Base-by-base conservation (phyloP, 2,113 vertebrate genomes). In the Cepphus grylle region DNA sequence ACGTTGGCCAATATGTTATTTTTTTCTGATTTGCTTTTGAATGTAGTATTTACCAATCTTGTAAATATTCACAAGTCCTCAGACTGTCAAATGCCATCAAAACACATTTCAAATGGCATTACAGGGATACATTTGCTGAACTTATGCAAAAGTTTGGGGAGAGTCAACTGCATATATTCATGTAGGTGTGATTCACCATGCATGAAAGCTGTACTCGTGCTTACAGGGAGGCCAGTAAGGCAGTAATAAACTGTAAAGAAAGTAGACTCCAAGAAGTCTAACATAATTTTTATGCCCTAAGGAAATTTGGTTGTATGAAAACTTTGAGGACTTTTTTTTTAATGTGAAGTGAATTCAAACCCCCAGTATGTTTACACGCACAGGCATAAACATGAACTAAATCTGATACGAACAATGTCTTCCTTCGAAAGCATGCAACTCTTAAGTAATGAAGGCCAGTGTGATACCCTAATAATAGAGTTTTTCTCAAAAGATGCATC, bases 321-420 rank as follows among this genome's bases (percentile, higher is more conserved):
- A 45, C 11, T 40, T 36, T 10, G 9, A 74, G 36, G 20, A 10
- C 29, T 65, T 22, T 81, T 4, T 3, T 81, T 85, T 81, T 63
- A 47, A 22, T 29, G 32, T 58, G 22, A 83, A 66, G 10, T 49
- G 6, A 85, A 69, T 55, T 52, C 71, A 81, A 70, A 10, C 5
- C 3, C 11, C 9, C 23, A 43, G 8, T 34, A 38, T 43, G 9
- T 81, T 81, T 52, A 62, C 0, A 0, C 32, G 27, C 7, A 50
- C 32, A 65, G 38, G 25, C 26, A 86, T 20, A 78, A 78, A 73
- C 15, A 17, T 65, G 29, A 45, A 16, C 32, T 58, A 80, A 93
- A 56, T 63, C 18, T 73, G 40, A 34, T 49, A 38, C 22, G 34
- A 82, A 43, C 21, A 40, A 36, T 42, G 7, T 47, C 29, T 85